Evolutionary conservation across 2,113 vertebrate genomes (phyloP).

Genomic region (Abramis brama): DNA sequence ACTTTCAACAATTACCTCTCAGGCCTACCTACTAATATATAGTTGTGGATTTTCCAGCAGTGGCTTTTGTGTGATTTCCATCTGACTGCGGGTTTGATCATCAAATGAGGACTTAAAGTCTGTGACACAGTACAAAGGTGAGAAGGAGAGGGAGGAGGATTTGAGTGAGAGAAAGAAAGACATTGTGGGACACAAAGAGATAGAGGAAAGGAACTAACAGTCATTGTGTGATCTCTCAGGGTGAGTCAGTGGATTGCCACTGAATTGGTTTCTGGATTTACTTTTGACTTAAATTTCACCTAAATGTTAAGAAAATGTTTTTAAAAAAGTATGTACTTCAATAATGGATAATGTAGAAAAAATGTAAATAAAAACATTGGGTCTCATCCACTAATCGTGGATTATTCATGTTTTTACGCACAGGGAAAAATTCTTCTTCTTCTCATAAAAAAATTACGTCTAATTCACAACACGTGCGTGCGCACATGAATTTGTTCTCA

Average conservation of each 20-base stretch:
- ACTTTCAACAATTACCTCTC: background rate
- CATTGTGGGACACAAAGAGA: constrained; percentile 41
- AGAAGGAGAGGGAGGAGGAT: background rate
- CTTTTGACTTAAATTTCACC: background rate
- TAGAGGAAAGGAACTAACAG: background rate
- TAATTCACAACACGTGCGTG: too few relatives aligned
- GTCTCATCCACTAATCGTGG: too few relatives aligned
- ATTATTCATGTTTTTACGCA: too few relatives aligned
- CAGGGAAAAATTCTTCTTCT: too few relatives aligned
- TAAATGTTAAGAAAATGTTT: background rate
- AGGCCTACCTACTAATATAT: background rate
- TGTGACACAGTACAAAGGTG: constrained; percentile 28
- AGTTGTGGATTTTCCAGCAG: background rate
- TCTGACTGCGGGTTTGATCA: constrained; percentile 49
- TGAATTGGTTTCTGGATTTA: background rate
- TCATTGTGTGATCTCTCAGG: constrained; percentile 3
- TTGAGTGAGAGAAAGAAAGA: constrained; percentile 2
- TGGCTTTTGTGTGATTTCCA: background rate
- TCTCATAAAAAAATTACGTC: too few relatives aligned
- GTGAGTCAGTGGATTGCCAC: background rate
- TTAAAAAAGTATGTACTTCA: background rate
- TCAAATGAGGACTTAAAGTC: constrained; percentile 50
- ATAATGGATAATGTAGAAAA: background rate
- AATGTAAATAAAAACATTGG: background rate
- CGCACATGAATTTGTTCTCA: too few relatives aligned